These are phyloP conservation scores for Lepidocolaptes lacrymiger DNA, from an alignment of 2,797 vertebrate species.

Conservation along the genomic window DNA sequence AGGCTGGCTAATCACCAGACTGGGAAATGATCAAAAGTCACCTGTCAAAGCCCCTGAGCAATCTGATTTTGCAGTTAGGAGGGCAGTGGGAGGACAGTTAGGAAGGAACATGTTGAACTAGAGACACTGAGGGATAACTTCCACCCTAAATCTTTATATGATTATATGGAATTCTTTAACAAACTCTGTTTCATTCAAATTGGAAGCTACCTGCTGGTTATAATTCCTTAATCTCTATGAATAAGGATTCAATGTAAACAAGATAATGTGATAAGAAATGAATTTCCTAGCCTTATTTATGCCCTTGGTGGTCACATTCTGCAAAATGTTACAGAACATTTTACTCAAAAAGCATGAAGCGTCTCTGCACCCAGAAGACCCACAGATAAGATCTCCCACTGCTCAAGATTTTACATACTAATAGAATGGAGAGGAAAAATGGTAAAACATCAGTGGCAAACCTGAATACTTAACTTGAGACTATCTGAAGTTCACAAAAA, in stretches of 20 bases:
- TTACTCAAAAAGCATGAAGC: neutral
- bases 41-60: neutral
- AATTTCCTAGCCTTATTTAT: neutral
- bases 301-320: neutral
- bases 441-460: neutral
- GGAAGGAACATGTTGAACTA: neutral
- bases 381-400: neutral
- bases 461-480: neutral
- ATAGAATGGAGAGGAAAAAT: neutral
- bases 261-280: neutral
- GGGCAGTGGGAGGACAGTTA: neutral
- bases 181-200: neutral
- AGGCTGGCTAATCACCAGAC: neutral
- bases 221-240: neutral
- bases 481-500: neutral
- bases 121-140: neutral
- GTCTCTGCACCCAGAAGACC: neutral
- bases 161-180: neutral
- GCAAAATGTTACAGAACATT: neutral
- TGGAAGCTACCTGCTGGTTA: neutral
- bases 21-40: neutral
- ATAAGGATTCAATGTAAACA: neutral
- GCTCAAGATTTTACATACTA: neutral
- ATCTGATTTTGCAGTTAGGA: neutral
- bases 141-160: neutral